Base-by-base conservation (phyloP, 2,888 invertebrate genomes). In the Sminthurides aquaticus region DNA sequence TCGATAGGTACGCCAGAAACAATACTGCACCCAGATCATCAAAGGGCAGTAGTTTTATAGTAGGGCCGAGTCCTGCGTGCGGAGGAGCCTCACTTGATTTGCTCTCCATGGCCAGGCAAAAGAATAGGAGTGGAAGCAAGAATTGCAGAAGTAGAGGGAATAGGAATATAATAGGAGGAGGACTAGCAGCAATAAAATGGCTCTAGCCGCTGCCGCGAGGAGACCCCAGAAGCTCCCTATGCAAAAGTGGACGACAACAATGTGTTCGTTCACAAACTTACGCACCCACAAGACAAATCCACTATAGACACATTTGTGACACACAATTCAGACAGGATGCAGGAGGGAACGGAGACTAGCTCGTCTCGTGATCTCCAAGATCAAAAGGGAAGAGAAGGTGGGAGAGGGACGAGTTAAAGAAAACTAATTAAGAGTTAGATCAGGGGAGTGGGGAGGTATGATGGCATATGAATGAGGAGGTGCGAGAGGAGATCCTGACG, bases 11-110 rank as follows among this genome's bases (percentile, higher is more conserved):
- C 22, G 52, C 20, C 20, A 52, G 52, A 22, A 52, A 52, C 52
- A 52, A 52, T 52, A 52, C 52, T 52, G 52, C 52, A 52, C 8
- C 20, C 52, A 5, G 20, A 20, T 20, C 52, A 20, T 52, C 52
- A 15, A 52, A 15, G 20, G 52, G 20, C 52, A 52, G 52, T 52
- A 52, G 52, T 52, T 52, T 52, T 52, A 52, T 52, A 52, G 52
- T 20, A 20, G 52, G 15, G 11, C 52, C 15, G 20, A 22, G 22
- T n/a, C n/a, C 52, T 15, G 52, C 52, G 20, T 22, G 20, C 3
- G 22, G 20, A 52, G 22, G 3, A 52, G 52, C 52, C 52, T 52
- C 52, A 52, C 52, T 52, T 20, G 52, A 20, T 5, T 5, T 34
- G 43, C 15, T 11, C 43, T 34, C 43, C 43, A 34, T 34, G 43